Evolutionary conservation across 2,797 vertebrate genomes (phyloP).

Genomic region (Ambastaia sidthimunki): DNA sequence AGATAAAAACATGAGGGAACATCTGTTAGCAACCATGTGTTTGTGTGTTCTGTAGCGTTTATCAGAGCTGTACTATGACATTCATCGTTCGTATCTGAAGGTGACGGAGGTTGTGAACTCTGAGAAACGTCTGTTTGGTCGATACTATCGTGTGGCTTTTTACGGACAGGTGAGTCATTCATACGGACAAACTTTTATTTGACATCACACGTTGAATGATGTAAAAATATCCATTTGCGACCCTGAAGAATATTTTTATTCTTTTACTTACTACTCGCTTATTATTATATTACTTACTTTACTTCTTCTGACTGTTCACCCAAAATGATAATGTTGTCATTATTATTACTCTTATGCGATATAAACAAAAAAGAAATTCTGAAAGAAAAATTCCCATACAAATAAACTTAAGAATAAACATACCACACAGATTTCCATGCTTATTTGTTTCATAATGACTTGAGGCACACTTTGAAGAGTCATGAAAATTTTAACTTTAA

Average conservation of each 20-base stretch:
- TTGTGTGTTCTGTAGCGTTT: conserved; percentile 77
- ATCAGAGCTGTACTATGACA: conserved; percentile 96
- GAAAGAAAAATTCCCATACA: no score
- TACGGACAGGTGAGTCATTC: conserved; percentile 91
- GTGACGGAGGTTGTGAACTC: conserved; percentile 97
- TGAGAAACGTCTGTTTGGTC: conserved; percentile 93
- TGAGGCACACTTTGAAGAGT: no score
- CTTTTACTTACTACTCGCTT: background rate
- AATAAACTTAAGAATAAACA: no score
- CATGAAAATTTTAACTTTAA: no score
- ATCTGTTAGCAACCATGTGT: background rate
- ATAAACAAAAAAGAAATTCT: no score
- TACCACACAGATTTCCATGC: no score
- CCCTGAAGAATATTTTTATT: no score
- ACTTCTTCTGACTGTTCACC: no score
- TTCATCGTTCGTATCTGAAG: conserved; percentile 96
- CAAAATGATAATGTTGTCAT: no score
- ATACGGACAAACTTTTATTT: background rate
- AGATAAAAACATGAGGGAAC: background rate
- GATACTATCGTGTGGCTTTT: conserved; percentile 96
- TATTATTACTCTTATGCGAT: no score
- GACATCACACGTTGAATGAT: background rate
- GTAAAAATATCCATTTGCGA: background rate
- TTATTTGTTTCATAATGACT: no score
- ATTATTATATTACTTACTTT: background rate